phyloP scores from a whole-genome alignment of 2,797 vertebrate species.

The Falco peregrinus region DNA sequence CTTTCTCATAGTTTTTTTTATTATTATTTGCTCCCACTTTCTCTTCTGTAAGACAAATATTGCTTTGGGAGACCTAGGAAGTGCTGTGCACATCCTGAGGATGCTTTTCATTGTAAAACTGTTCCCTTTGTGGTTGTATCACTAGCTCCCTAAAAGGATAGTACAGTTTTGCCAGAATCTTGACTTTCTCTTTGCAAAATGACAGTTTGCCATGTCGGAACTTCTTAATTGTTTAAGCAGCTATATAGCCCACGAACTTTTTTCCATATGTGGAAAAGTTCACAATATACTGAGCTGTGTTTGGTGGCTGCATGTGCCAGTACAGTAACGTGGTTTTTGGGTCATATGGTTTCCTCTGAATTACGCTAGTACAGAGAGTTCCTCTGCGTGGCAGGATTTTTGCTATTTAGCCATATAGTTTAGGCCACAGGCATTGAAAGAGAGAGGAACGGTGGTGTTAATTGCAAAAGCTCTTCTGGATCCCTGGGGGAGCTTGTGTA shows the following conservation, averaged over 20 bases:
- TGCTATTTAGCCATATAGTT: neutral
- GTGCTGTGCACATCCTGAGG: neutral
- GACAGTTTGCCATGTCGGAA: neutral
- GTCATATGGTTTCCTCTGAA: neutral
- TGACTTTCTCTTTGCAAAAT: neutral
- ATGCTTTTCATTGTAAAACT: neutral
- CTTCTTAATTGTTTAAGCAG: neutral
- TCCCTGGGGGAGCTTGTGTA: neutral
- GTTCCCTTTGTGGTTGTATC: neutral
- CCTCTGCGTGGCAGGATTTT: neutral
- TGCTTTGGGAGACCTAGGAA: neutral
- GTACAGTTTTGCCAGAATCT: neutral
- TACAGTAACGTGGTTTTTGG: neutral
- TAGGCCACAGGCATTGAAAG: rapidly evolving
- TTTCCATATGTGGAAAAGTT: slow-evolving; percentile 27
- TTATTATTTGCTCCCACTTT: neutral
- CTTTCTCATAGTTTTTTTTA: neutral
- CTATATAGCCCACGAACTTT: neutral
- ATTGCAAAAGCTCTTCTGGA: neutral
- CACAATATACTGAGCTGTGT: neutral
- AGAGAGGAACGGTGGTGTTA: neutral
- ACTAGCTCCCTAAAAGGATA: neutral
- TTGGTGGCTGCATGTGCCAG: neutral
- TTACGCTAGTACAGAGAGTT: rapidly evolving
- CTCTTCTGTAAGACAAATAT: neutral